Percentiles rank a stretch among this genome's conserved stretches.
These are phyloP conservation scores for Pteromalus puparum DNA, from an alignment of 1,140 invertebrate species.

Conservation along the genomic window DNA sequence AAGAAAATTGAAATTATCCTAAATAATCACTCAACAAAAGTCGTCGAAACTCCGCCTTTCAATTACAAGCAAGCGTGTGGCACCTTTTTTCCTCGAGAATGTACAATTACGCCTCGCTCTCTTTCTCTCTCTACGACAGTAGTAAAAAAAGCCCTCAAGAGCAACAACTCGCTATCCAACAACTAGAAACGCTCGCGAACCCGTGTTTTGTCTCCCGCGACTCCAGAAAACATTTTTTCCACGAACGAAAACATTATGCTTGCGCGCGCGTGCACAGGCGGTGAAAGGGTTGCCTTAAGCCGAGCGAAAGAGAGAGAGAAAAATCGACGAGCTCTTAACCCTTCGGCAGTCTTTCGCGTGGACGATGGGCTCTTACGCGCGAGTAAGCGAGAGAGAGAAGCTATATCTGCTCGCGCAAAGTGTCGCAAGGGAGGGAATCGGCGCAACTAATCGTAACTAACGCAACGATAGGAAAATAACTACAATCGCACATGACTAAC, in stretches of 20 bases:
- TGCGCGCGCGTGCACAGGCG: neutral
- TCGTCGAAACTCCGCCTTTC: neutral
- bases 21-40: constrained; percentile 11
- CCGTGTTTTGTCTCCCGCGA: neutral
- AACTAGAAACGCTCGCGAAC: neutral
- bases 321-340: constrained; percentile 4
- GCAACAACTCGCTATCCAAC: constrained; percentile 28
- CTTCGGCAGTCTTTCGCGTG: neutral
- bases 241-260: constrained; percentile 4
- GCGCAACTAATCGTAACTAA: constrained; percentile 47
- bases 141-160: constrained; percentile 23
- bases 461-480: constrained; percentile 41
- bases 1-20: constrained; percentile 12
- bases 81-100: constrained; percentile 35
- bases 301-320: constrained; percentile 5
- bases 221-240: neutral
- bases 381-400: neutral
- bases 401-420: neutral
- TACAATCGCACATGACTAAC: constrained; percentile 49
- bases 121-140: neutral
- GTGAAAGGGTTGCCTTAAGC: neutral
- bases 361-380: neutral
- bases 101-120: constrained; percentile 25
- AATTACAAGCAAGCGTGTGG: constrained; percentile 38
- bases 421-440: constrained; percentile 10